A percentile compares a stretch with the other conserved stretches of the same genome.
phyloP scores from a whole-genome alignment of 2,113 vertebrate species.

The Platichthys stellatus region DNA sequence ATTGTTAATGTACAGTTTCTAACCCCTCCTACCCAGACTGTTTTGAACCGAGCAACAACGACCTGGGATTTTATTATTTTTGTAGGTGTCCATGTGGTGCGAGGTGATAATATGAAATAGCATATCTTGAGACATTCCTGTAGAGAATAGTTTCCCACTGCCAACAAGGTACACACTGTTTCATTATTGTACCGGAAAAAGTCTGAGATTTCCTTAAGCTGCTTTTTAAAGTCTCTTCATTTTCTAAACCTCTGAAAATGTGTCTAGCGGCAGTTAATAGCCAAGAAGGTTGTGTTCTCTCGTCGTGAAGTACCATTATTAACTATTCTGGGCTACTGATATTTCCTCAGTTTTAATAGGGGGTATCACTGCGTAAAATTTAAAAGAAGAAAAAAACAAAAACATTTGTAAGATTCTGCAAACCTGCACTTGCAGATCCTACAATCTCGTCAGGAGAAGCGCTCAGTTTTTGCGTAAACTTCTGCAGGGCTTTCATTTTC shows the following conservation, averaged over 20 bases:
- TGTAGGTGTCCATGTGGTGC: conserved; percentile 23
- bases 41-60: conserved; percentile 36
- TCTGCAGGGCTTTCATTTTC: neutral
- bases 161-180: conserved; percentile 39
- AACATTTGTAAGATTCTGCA: conserved; percentile 39
- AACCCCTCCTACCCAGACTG: conserved; percentile 43
- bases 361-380: conserved; percentile 33
- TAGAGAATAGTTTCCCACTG: conserved; percentile 56
- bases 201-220: conserved; percentile 24
- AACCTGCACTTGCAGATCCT: neutral
- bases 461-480: neutral
- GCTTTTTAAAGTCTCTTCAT: conserved; percentile 37
- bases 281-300: conserved; percentile 41
- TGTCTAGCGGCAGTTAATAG: conserved; percentile 65
- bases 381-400: conserved; percentile 14
- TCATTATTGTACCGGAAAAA: conserved; percentile 21
- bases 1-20: conserved; percentile 55
- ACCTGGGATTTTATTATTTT: conserved; percentile 39
- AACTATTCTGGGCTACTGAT: conserved; percentile 36
- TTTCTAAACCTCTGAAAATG: conserved; percentile 58
- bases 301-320: conserved; percentile 60
- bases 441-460: neutral
- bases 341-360: conserved; percentile 44
- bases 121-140: conserved; percentile 64
- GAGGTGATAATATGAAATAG: conserved; percentile 13